Conservation (phyloP, 2,797 vertebrate genomes). For the Artibeus jamaicensis region DNA sequence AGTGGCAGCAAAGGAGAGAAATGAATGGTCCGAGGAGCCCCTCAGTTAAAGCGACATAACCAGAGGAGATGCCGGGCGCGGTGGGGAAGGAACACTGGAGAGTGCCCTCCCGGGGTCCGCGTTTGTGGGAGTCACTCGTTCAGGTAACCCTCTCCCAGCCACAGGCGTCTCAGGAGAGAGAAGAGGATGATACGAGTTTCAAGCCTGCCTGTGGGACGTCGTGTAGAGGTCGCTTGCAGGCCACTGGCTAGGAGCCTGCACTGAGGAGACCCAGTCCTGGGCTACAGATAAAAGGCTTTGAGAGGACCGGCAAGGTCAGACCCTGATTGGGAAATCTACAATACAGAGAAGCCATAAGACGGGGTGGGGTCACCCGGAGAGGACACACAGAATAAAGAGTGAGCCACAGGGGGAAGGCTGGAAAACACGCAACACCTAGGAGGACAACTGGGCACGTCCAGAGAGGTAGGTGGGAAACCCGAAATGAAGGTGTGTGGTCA, state of each 20-base stretch:
- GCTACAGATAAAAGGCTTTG: too few relatives aligned
- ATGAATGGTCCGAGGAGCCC: not conserved
- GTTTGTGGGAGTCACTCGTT: not conserved
- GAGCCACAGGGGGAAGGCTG: not conserved
- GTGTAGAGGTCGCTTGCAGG: not conserved
- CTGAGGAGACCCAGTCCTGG: not conserved
- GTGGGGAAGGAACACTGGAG: not conserved
- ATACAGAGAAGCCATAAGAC: not conserved
- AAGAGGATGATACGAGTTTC: not conserved
- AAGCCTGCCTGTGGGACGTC: not conserved
- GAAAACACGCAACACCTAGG: not conserved
- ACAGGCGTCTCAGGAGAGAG: not conserved
- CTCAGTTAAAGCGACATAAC: not conserved
- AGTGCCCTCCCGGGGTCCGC: not conserved
- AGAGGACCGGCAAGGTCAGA: not conserved
- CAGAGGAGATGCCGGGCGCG: rapidly evolving
- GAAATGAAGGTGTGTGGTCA: rapidly evolving
- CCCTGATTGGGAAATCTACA: not conserved
- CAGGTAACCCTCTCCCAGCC: not conserved
- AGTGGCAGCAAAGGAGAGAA: not conserved
- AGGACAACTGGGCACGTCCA: too few relatives aligned
- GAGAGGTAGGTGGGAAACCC: not conserved
- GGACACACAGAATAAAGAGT: not conserved
- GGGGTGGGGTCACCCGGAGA: not conserved
- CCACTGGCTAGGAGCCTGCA: not conserved